Percentiles rank a stretch among this genome's conserved stretches.
Evolutionary conservation across 2,113 vertebrate genomes (phyloP).

Genomic region (Hypanus sabinus): DNA sequence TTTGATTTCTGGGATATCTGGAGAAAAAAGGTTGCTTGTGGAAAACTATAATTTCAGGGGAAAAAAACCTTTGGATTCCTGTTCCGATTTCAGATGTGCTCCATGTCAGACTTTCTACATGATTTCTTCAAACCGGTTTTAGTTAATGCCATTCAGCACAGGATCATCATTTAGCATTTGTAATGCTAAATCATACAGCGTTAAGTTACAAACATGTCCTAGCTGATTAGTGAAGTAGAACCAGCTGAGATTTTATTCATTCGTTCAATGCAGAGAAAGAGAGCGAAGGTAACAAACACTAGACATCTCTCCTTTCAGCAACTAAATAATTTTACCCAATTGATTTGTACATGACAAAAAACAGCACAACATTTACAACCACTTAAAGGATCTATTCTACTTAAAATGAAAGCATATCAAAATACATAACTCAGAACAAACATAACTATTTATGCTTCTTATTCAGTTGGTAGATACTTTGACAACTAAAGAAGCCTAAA

Average conservation of each 20-base stretch:
- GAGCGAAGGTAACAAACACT: not conserved
- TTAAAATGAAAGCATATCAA: no score
- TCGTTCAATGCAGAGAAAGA: not conserved
- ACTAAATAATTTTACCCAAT: not conserved
- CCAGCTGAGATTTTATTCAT: not conserved
- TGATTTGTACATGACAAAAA: not conserved
- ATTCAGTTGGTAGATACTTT: not conserved
- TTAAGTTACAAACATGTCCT: not conserved
- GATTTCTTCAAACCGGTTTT: constrained; percentile 24
- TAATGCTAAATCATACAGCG: not conserved
- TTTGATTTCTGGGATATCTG: not conserved
- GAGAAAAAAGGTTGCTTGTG: not conserved
- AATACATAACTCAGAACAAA: no score
- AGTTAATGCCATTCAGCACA: not conserved
- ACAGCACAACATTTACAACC: not conserved
- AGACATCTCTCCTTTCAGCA: not conserved
- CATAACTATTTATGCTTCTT: no score
- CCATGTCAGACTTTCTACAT: not conserved
- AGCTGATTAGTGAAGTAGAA: not conserved
- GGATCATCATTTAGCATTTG: not conserved
- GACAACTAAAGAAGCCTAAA: not conserved
- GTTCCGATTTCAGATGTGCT: not conserved
- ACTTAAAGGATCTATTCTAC: no score
- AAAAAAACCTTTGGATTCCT: not conserved
- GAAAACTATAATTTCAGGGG: not conserved